Percentiles rank a stretch among this genome's conserved stretches.
These are phyloP conservation scores for Fratercula arctica DNA, from an alignment of 2,797 vertebrate genomes.

Conservation along the genomic window DNA sequence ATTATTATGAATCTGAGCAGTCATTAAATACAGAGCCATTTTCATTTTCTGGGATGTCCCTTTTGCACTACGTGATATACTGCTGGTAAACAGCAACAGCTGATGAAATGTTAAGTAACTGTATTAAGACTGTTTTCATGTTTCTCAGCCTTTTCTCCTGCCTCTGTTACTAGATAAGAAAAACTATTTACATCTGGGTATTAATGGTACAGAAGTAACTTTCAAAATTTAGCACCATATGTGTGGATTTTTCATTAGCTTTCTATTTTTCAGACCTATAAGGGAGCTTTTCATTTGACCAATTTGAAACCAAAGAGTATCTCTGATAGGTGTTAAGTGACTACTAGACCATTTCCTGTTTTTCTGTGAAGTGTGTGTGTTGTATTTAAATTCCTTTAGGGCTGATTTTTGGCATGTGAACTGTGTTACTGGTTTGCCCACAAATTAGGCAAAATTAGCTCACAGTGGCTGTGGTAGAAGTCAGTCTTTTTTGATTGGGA, in stretches of 20 bases:
- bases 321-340: neutral
- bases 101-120: neutral
- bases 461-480: neutral
- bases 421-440: neutral
- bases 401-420: neutral
- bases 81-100: neutral
- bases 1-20: neutral
- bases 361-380: neutral
- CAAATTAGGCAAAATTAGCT: neutral
- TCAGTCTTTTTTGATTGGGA: neutral
- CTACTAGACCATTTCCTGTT: neutral
- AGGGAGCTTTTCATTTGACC: neutral
- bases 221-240: neutral
- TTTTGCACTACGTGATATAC: neutral
- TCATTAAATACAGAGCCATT: neutral
- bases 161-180: neutral
- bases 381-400: neutral
- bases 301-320: neutral
- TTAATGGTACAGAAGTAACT: neutral
- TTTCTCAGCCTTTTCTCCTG: neutral
- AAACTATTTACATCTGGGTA: neutral
- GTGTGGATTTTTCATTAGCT: neutral
- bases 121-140: neutral
- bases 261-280: neutral
- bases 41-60: neutral